Evolutionary conservation across 2,797 vertebrate genomes (phyloP), one percentile per base, ranked within the genome.

Genomic region (Heterohyrax brucei): DNA sequence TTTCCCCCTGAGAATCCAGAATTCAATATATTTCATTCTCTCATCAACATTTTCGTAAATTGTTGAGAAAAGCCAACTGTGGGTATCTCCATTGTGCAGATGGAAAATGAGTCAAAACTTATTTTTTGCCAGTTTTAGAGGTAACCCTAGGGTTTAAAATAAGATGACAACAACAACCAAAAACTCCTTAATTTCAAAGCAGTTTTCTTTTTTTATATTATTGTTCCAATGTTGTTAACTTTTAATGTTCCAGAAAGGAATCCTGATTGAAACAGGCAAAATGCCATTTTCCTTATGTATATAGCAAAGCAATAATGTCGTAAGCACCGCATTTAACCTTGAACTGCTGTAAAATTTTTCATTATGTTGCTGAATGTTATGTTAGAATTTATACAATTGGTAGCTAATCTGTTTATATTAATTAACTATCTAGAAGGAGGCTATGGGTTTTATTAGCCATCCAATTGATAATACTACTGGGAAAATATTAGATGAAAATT

Each of bases 11-110:
- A 88, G 44, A 89, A 62, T 24, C 26, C 22, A 53, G 39, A 90
- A 33, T 77, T 89, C 16, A 72, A 1, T 91, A 16, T 91, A 59
- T 96, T 95, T 89, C 79, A 94, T 86, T 89, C 39, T 89, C 22
- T 73, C 92, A 24, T 91, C 85, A 95, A 86, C 22, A 95, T 94
- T 96, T 24, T 68, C 94, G 68, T 46, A 87, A 80, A 84, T 77
- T 76, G 14, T n/a, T 79, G 46, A 93, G 66, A 84, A 89, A 91
- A 64, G 39, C 24, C 24, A 87, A 70, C 26, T 90, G 86, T 10
- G 91, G 59, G 10, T 85, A 61, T 79, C 13, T 89, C n/a, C 33
- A n/a, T 70, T 89, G 7, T 86, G 83, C 53, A 77, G 89, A 80
- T 61, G n/a, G 10, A 53, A 76, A 94, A 53, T 44, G 89, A 33